A percentile compares a stretch with the other conserved stretches of the same genome.
These are phyloP conservation scores for Potamarius usumacintae DNA, from an alignment of 2,113 vertebrate species.

Conservation along the genomic window DNA sequence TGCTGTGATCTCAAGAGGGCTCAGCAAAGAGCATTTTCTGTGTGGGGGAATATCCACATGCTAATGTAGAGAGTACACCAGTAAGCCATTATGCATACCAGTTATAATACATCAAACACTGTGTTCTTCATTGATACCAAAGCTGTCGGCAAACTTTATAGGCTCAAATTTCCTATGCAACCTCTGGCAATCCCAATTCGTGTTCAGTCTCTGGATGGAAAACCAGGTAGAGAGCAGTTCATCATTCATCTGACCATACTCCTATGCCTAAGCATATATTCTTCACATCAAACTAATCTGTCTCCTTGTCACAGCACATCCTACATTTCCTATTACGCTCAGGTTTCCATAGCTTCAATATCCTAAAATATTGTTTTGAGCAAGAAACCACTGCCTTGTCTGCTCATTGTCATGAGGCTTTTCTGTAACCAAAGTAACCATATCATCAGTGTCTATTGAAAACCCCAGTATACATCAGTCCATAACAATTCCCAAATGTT, in stretches of 20 bases:
- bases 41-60: not conserved
- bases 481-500: not conserved
- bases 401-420: not conserved
- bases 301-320: not conserved
- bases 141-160: not conserved
- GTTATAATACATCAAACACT: not conserved
- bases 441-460: not conserved
- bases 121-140: not conserved
- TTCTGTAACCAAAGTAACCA: not conserved
- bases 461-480: not conserved
- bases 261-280: not conserved
- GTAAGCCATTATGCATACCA: not conserved
- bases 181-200: not conserved
- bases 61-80: not conserved
- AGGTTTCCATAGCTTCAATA: not conserved
- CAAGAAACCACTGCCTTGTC: not conserved
- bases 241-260: not conserved
- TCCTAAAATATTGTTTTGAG: not conserved
- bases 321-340: not conserved
- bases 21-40: not conserved
- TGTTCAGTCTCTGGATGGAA: not conserved
- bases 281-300: not conserved
- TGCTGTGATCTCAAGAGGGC: not conserved
- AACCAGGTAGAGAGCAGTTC: not conserved
- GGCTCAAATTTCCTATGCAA: not conserved